Percentiles rank a stretch among this genome's conserved stretches.
phyloP scores from a whole-genome alignment of 2,888 invertebrate species.

The Synanthedon vespiformis region DNA sequence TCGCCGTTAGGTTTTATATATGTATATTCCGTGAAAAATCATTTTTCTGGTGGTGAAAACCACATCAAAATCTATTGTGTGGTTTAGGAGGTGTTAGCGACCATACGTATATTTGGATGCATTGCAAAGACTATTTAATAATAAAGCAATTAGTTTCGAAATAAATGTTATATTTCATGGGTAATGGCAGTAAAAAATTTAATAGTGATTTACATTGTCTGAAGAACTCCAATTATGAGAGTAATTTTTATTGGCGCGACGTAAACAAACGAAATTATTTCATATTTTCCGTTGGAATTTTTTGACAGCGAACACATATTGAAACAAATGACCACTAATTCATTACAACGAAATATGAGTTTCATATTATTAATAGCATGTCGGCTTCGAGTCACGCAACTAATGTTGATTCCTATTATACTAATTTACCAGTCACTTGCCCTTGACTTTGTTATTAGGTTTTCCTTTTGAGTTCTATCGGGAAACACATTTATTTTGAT shows the following conservation, averaged over 20 bases:
- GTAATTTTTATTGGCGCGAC: neutral
- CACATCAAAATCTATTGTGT: too few species aligned
- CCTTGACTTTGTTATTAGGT: conserved; percentile 1
- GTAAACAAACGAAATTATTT: neutral
- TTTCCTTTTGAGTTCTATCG: too few species aligned
- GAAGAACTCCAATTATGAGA: neutral
- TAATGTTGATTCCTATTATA: conserved; percentile 3
- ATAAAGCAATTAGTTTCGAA: too few species aligned
- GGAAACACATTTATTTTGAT: too few species aligned
- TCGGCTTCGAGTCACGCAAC: conserved; percentile 20
- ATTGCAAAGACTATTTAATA: too few species aligned
- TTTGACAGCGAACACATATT: conserved; percentile 10
- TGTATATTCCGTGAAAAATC: too few species aligned
- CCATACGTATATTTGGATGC: too few species aligned
- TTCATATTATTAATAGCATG: conserved; percentile 19
- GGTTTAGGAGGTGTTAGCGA: too few species aligned
- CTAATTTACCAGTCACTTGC: conserved; percentile 4
- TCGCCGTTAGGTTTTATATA: too few species aligned
- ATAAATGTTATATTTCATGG: too few species aligned
- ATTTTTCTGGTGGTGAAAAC: too few species aligned
- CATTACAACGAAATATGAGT: conserved; percentile 9
- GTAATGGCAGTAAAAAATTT: too few species aligned
- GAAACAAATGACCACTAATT: conserved; percentile 17
- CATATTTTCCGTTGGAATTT: neutral
- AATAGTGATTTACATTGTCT: neutral